phyloP scores from a whole-genome alignment of 2,888 invertebrate genomes.

The Phaonia tiefii region DNA sequence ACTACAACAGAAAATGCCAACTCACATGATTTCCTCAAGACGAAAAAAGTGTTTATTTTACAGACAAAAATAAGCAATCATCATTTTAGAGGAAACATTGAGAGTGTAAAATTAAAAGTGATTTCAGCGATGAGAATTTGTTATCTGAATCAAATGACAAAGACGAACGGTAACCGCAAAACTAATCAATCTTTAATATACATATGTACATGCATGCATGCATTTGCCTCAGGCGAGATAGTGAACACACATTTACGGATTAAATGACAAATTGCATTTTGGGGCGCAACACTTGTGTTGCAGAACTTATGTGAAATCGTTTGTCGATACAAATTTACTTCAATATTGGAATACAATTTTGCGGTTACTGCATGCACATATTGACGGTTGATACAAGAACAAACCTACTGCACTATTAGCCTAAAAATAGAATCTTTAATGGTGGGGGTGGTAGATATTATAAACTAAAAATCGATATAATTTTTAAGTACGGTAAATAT shows the following conservation, averaged over 20 bases:
- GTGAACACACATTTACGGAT: conserved; percentile 1
- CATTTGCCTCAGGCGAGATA: neutral
- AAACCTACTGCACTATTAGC: neutral
- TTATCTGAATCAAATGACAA: conserved; percentile 6
- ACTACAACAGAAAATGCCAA: conserved; percentile 4
- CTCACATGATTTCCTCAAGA: conserved; percentile 24
- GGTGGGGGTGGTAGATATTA: neutral
- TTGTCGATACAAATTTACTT: too few species aligned
- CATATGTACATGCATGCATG: neutral
- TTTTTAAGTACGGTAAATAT: neutral
- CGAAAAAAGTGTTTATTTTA: conserved; percentile 24
- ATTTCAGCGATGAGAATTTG: neutral
- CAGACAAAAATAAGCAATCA: conserved; percentile 20
- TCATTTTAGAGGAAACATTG: conserved; percentile 7
- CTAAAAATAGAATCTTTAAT: conserved; percentile 9
- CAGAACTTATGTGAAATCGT: too few species aligned
- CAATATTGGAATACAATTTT: neutral
- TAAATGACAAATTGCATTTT: conserved; percentile 18
- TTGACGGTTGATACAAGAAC: neutral
- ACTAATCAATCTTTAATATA: neutral
- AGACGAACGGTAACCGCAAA: conserved; percentile 9
- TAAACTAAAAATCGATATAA: conserved; percentile 18
- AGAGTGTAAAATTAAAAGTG: conserved; percentile 31
- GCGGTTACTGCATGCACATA: neutral
- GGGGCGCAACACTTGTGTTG: too few species aligned